Evolutionary conservation across 2,888 invertebrate species (phyloP).

Genomic region (Patella depressa): DNA sequence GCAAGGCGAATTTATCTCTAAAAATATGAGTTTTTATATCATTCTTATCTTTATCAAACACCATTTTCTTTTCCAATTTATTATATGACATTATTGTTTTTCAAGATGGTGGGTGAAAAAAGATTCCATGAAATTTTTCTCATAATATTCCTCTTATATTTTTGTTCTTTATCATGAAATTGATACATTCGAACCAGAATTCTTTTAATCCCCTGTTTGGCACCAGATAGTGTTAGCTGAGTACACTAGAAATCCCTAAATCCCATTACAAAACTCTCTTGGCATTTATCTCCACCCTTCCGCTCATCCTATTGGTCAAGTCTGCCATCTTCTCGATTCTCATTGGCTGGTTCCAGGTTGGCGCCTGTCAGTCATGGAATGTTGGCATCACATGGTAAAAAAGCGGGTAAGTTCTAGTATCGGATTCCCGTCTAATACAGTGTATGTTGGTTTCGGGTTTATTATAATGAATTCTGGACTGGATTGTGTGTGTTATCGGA

Average conservation of each 20-base stretch:
- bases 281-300: slow-evolving; percentile 1
- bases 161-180: background rate
- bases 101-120: too few relatives aligned
- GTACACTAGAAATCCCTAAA: background rate
- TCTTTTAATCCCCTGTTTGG: slow-evolving; percentile 2
- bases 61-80: too few relatives aligned
- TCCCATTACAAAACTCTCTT: background rate
- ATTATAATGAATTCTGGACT: slow-evolving; percentile 9
- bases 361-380: slow-evolving; percentile 5
- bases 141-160: too few relatives aligned
- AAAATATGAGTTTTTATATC: too few relatives aligned
- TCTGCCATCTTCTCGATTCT: background rate
- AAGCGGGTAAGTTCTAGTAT: background rate
- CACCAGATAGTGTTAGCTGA: slow-evolving; percentile 1
- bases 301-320: background rate
- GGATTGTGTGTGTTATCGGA: slow-evolving; percentile 4
- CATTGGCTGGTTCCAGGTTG: background rate
- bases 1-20: too few relatives aligned
- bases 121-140: too few relatives aligned
- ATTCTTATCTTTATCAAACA: too few relatives aligned
- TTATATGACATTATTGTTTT: too few relatives aligned
- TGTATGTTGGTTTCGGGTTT: background rate
- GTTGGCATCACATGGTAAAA: slow-evolving; percentile 2
- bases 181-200: background rate
- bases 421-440: background rate